Conservation (phyloP, 1,140 invertebrate genomes). For the Zeugodacus cucurbitae region DNA sequence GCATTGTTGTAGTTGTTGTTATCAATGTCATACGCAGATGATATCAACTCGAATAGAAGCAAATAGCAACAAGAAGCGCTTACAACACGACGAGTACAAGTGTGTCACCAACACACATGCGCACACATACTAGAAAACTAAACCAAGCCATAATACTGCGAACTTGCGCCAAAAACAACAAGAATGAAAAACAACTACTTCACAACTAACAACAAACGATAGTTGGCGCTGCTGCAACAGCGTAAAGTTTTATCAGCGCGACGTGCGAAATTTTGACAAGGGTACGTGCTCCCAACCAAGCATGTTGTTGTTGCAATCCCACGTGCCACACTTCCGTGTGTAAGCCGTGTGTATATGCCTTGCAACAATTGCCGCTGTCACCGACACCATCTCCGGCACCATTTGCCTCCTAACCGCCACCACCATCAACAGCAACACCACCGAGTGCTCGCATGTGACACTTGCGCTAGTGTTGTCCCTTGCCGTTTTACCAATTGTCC, state of each 20-base stretch:
- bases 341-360: neutral
- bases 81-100: neutral
- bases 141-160: neutral
- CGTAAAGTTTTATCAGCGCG: slow-evolving; percentile 40
- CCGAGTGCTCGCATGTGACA: neutral
- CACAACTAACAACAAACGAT: slow-evolving; percentile 8
- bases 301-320: neutral
- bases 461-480: neutral
- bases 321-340: no score
- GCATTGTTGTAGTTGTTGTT: slow-evolving; percentile 5
- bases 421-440: neutral
- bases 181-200: neutral
- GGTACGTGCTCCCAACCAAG: neutral
- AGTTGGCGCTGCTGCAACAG: neutral
- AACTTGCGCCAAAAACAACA: neutral
- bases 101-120: neutral
- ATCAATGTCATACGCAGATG: slow-evolving; percentile 22
- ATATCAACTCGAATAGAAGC: slow-evolving; percentile 12
- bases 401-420: neutral
- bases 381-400: neutral
- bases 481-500: no score
- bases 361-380: neutral
- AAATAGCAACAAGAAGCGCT: neutral
- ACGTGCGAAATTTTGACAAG: slow-evolving; percentile 41
- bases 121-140: neutral